phyloP scores from a whole-genome alignment of 2,113 vertebrate genomes.

The Sakesphorus luctuosus region DNA sequence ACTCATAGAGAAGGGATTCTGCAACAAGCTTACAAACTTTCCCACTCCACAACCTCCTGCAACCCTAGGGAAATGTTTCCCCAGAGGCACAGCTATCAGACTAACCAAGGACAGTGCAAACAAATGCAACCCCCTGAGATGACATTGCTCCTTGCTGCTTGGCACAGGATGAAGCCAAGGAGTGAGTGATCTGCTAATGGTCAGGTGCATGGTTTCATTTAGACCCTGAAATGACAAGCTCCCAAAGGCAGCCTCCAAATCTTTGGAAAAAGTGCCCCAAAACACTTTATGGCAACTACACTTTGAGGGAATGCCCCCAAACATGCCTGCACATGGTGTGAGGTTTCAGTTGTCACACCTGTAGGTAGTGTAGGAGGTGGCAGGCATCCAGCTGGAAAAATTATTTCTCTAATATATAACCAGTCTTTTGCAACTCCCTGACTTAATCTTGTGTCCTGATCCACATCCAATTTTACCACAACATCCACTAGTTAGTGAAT shows the following conservation, averaged over 20 bases:
- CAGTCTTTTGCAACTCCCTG: neutral
- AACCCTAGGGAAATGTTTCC: neutral
- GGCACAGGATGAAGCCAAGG: neutral
- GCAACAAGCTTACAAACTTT: neutral
- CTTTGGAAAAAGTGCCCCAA: neutral
- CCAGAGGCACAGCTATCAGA: neutral
- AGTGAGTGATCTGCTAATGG: neutral
- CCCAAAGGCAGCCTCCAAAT: neutral
- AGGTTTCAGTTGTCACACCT: neutral
- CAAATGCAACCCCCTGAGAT: neutral
- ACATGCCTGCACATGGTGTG: neutral
- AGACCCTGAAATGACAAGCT: neutral
- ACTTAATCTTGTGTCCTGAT: neutral
- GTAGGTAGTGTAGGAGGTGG: neutral
- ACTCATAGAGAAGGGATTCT: neutral
- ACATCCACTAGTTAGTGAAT: neutral
- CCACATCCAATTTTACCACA: neutral
- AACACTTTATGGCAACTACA: neutral
- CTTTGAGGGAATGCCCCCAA: neutral
- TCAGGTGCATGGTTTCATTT: neutral
- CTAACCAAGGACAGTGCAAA: neutral
- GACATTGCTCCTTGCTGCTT: neutral
- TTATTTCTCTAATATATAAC: neutral
- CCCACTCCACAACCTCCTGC: neutral
- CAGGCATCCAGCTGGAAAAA: neutral